A percentile compares a stretch with the other conserved stretches of the same genome.
Conservation (phyloP, 2,888 invertebrate species). For the Megastigmus dorsalis region DNA sequence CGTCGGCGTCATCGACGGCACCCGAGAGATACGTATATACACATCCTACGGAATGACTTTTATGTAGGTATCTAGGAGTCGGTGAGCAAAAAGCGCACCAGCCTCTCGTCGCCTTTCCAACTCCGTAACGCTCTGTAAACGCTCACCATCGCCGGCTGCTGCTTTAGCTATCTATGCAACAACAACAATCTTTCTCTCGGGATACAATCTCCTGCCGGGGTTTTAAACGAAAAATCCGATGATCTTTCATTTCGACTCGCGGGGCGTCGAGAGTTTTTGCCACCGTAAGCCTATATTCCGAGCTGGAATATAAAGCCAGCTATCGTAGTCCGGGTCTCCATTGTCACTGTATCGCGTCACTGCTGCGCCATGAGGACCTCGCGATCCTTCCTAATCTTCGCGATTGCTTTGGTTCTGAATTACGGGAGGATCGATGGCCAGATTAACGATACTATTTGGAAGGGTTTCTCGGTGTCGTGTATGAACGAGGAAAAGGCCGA, state of each 20-base stretch:
- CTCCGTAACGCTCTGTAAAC: slow-evolving; percentile 71
- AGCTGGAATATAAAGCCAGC: slow-evolving; percentile 40
- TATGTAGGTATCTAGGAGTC: slow-evolving; percentile 51
- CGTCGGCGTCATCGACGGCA: not conserved
- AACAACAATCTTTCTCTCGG: not conserved
- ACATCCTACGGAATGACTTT: slow-evolving; percentile 1
- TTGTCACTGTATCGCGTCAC: slow-evolving; percentile 39
- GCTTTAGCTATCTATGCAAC: no score
- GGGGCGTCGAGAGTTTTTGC: slow-evolving; percentile 16
- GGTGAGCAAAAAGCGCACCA: slow-evolving; percentile 24
- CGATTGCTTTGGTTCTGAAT: slow-evolving; percentile 51
- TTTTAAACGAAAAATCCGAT: slow-evolving; percentile 62
- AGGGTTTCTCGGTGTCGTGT: slow-evolving; percentile 62
- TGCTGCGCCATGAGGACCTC: slow-evolving; percentile 50
- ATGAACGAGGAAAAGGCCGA: slow-evolving; percentile 54
- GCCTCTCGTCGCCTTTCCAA: slow-evolving; percentile 33
- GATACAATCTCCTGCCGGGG: slow-evolving; percentile 27
- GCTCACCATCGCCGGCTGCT: no score
- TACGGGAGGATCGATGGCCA: slow-evolving; percentile 50
- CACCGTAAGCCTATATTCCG: slow-evolving; percentile 10
- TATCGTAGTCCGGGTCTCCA: slow-evolving; percentile 18
- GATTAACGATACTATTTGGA: slow-evolving; percentile 56
- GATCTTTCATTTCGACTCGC: slow-evolving; percentile 7
- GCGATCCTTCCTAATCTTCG: slow-evolving; percentile 34
- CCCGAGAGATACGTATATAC: not conserved